Conservation (phyloP, 2,888 invertebrate species). For the Sesia apiformis region DNA sequence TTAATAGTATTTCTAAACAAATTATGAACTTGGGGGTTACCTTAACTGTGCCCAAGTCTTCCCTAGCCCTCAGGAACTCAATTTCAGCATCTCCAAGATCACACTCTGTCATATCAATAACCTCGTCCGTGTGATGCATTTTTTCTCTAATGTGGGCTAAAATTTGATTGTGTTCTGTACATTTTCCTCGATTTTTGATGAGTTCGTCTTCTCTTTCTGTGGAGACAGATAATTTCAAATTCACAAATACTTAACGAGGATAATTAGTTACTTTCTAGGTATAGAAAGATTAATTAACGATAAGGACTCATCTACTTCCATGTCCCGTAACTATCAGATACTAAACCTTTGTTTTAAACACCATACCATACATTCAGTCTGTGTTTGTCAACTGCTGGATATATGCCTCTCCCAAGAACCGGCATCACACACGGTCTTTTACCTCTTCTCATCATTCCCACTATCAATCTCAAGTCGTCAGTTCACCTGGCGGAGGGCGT, state of each 20-base stretch:
- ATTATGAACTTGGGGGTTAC: slow-evolving; percentile 17
- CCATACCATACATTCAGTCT: no score
- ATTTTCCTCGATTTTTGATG: slow-evolving; percentile 54
- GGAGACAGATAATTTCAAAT: not conserved
- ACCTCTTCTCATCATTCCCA: no score
- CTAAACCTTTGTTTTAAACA: not conserved
- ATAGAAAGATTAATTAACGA: not conserved
- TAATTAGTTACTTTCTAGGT: not conserved
- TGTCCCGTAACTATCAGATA: not conserved
- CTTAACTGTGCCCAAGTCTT: slow-evolving; percentile 49
- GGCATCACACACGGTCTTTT: no score
- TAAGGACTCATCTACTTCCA: not conserved
- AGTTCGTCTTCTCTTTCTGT: slow-evolving; percentile 64
- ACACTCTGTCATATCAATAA: slow-evolving; percentile 58
- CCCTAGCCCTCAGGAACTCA: slow-evolving; percentile 48
- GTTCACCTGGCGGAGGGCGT: no score
- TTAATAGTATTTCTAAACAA: no score
- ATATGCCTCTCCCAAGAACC: no score
- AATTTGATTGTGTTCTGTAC: slow-evolving; percentile 64
- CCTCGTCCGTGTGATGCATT: slow-evolving; percentile 63
- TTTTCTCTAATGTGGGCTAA: slow-evolving; percentile 66
- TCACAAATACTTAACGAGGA: slow-evolving; percentile 5
- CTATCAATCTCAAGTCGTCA: no score
- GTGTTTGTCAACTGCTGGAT: no score
- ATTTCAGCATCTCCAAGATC: slow-evolving; percentile 60